Conservation (phyloP, 2,888 invertebrate genomes). For the Pristionchus maxplancki region DNA sequence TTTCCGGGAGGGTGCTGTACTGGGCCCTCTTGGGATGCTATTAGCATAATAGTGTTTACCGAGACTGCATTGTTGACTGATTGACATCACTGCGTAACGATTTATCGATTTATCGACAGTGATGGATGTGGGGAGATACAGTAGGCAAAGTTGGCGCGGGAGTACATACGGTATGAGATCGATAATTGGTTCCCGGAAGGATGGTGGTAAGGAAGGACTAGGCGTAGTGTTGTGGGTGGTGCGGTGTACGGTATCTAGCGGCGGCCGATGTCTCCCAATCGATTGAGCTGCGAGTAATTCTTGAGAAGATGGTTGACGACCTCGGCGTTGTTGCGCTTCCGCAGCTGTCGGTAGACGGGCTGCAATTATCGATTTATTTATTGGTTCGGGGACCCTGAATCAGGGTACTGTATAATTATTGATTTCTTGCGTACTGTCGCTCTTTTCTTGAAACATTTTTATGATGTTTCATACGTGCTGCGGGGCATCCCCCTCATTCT, state of each 20-base stretch:
- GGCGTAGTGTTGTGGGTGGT: conserved; percentile 2
- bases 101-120: conserved; percentile 47
- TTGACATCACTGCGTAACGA: conserved; percentile 17
- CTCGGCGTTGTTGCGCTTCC: conserved; percentile 68
- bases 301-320: conserved; percentile 76
- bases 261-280: conserved; percentile 74
- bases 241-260: conserved; percentile 4
- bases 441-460: background rate
- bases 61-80: background rate
- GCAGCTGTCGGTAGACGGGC: conserved; percentile 46
- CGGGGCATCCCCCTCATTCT: background rate
- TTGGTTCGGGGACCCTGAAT: background rate
- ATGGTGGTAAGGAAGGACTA: background rate
- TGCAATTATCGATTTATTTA: conserved; percentile 21
- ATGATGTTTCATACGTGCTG: background rate
- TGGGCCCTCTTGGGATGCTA: background rate
- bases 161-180: conserved; percentile 36
- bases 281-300: conserved; percentile 73
- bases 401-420: background rate
- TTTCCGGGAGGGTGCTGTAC: background rate
- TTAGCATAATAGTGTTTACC: background rate
- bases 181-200: conserved; percentile 26
- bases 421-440: background rate
- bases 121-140: background rate
- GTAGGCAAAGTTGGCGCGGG: background rate